Conservation (phyloP, 2,888 invertebrate species). For the Coenonympha glycerion region DNA sequence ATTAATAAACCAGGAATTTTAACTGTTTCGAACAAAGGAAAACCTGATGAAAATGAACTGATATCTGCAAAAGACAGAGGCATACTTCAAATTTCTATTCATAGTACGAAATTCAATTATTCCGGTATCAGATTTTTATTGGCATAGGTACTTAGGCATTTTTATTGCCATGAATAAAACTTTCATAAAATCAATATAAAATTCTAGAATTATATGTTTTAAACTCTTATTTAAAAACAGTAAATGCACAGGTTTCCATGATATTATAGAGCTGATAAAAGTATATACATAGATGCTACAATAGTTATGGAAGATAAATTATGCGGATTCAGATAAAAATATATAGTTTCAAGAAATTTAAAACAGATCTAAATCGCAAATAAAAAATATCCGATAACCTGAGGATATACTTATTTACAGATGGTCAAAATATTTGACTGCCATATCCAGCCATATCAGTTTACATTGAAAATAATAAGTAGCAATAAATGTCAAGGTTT, state of each 20-base stretch:
- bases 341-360: not conserved
- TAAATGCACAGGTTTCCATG: too few species aligned
- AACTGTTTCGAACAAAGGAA: constrained; percentile 3
- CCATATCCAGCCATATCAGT: constrained; percentile 12
- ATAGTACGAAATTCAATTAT: constrained; percentile 7
- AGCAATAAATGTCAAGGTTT: constrained; percentile 25
- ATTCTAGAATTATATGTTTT: not conserved
- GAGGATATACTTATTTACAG: too few species aligned
- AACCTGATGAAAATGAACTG: not conserved
- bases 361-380: not conserved
- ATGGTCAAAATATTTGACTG: not conserved
- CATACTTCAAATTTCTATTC: constrained; percentile 13
- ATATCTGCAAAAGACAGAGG: not conserved
- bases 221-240: too few species aligned
- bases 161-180: not conserved
- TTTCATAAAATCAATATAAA: constrained; percentile 1
- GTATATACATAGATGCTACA: not conserved
- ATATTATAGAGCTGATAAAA: too few species aligned
- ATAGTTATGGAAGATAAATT: not conserved
- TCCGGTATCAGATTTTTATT: not conserved
- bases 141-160: too few species aligned
- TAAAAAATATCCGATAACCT: not conserved
- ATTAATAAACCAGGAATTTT: too few species aligned
- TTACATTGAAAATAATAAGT: constrained; percentile 20
- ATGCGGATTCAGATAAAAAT: too few species aligned